phyloP scores from a whole-genome alignment of 1,140 invertebrate species.

The Metopolophium dirhodum region DNA sequence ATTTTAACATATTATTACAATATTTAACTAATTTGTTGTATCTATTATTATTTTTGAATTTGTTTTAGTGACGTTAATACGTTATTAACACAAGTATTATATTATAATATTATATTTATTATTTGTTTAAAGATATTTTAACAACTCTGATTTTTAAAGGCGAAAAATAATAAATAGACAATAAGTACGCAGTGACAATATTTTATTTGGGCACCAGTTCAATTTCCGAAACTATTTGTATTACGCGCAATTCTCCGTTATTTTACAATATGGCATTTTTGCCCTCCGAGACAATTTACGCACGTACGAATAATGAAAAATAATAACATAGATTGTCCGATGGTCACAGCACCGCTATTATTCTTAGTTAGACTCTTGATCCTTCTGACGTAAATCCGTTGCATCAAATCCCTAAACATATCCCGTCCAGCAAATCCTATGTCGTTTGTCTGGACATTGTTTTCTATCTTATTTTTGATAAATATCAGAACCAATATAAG shows the following conservation, averaged over 20 bases:
- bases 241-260: background rate
- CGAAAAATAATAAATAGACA: background rate
- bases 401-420: constrained; percentile 8
- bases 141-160: background rate
- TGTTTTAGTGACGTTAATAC: background rate
- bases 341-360: constrained; percentile 28
- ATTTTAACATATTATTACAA: background rate
- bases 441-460: constrained; percentile 50
- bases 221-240: background rate
- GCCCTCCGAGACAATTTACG: constrained; percentile 26
- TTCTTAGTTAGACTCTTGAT: constrained; percentile 48
- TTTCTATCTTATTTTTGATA: background rate
- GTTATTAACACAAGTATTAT: background rate
- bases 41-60: background rate
- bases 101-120: background rate
- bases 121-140: background rate
- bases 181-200: background rate
- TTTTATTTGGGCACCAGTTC: background rate
- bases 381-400: constrained; percentile 47
- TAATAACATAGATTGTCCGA: constrained; percentile 44
- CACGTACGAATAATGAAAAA: constrained; percentile 46
- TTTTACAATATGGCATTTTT: constrained; percentile 8
- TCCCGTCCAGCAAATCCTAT: constrained; percentile 43
- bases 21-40: background rate
- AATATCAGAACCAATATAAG: background rate